phyloP scores from a whole-genome alignment of 2,113 vertebrate species.

The Morone saxatilis region DNA sequence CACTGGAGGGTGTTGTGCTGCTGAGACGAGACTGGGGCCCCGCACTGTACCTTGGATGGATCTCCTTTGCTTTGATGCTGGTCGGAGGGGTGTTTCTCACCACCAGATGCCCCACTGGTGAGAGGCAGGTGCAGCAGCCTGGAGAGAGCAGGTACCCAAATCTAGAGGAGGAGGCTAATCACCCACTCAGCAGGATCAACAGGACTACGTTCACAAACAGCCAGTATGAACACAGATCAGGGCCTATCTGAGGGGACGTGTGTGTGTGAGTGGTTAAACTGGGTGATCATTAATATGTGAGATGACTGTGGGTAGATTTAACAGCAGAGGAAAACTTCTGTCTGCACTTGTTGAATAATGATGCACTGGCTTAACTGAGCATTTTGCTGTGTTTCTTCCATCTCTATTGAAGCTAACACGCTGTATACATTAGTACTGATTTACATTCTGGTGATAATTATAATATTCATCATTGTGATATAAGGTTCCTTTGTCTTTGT shows the following conservation, averaged over 20 bases:
- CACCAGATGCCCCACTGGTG: conserved; percentile 68
- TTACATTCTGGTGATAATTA: not conserved
- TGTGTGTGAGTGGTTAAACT: not conserved
- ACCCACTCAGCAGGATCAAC: conserved; percentile 78
- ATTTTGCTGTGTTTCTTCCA: not conserved
- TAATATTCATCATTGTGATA: no score
- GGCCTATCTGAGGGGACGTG: conserved; percentile 57
- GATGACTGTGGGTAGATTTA: not conserved
- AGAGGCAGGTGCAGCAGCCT: conserved; percentile 20
- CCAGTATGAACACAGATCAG: conserved; percentile 70
- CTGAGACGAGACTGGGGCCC: conserved; percentile 88
- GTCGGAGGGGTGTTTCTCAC: conserved; percentile 83
- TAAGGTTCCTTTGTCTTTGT: no score
- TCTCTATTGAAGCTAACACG: conserved; percentile 3
- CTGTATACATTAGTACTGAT: not conserved
- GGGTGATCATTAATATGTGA: not conserved
- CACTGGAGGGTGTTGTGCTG: conserved; percentile 84
- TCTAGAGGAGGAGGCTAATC: conserved; percentile 36
- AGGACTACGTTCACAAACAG: conserved; percentile 75
- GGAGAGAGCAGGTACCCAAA: not conserved
- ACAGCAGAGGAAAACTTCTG: not conserved
- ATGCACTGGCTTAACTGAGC: not conserved
- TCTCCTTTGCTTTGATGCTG: conserved; percentile 80
- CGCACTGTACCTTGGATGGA: conserved; percentile 91
- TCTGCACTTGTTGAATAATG: not conserved